Evolutionary conservation across 1,140 invertebrate genomes (phyloP), one percentile per base, ranked within the genome.

Genomic region (Cyclargus thomasi): DNA sequence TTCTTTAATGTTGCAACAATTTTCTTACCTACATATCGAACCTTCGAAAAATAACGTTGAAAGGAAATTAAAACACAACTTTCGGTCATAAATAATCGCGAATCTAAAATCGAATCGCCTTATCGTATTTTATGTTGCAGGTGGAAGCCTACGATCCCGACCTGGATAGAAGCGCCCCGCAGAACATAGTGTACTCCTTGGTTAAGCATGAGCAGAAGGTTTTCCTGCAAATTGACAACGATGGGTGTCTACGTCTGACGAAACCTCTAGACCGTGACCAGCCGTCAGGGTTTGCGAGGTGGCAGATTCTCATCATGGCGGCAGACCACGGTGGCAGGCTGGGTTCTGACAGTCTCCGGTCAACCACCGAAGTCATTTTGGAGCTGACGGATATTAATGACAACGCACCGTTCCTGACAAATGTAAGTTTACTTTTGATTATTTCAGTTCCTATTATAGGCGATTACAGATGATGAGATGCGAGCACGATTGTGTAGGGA

Each of bases 201-300:
- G 93, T 95, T 0, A 94, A 94, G 59, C 92, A 94, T 21, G 93
- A 95, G 57, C 93, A 95, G 63, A 92, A 92, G 65, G 93, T 94
- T 36, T 91, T 95, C 29, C 91, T 97, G 35, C 92, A 88, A 53
- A 95, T 97, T 21, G 92, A 95, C 74, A 93, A 94, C 62, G 86
- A 92, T 21, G 96, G 96, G 0, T 97, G 96, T 81, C 91, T 97
- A 59, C 92, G 90, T 1, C 79, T 97, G 16, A 94, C 94, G 0
- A 96, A 96, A 79, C 93, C 95, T 0, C 85, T 99, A 16, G 97
- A 99, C 86, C 91, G 97, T 53, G 97, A 99, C 90, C 93, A 92
- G 16, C 97, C 97, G 0, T 91, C 94, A 70, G 97, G 97, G 2
- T 95, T 94, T 76, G 94, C 95, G 6, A 93, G 92, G 29, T 97